Evolutionary conservation across 2,113 vertebrate genomes (phyloP).

Genomic region (Mixornis gularis): DNA sequence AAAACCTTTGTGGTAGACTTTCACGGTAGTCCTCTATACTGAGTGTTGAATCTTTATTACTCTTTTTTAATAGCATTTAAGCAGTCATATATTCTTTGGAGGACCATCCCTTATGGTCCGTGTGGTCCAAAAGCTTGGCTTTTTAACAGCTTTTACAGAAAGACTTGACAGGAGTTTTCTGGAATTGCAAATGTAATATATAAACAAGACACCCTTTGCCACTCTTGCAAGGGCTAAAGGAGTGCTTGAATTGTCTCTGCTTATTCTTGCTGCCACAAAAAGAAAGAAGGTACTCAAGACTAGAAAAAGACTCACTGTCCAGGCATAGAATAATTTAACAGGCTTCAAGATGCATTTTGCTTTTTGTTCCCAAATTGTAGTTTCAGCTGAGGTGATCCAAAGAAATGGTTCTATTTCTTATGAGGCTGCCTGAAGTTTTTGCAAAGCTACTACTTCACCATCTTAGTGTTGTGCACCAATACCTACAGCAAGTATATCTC

Average conservation of each 20-base stretch:
- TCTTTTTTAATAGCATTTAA: not conserved
- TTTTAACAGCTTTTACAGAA: not conserved
- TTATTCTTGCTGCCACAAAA: not conserved
- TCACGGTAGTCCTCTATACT: not conserved
- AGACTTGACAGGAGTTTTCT: not conserved
- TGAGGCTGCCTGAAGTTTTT: not conserved
- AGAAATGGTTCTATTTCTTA: not conserved
- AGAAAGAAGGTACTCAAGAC: not conserved
- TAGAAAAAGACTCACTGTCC: rapidly evolving
- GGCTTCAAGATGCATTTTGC: not conserved
- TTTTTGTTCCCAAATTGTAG: not conserved
- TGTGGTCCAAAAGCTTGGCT: rapidly evolving
- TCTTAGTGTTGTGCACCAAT: not conserved
- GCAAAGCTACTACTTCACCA: not conserved
- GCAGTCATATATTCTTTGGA: not conserved
- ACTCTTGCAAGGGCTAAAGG: not conserved
- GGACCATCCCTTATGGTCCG: not conserved
- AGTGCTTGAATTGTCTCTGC: not conserved
- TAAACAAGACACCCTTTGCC: not conserved
- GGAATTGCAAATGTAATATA: not conserved
- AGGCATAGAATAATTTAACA: not conserved
- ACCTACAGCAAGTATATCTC: not conserved
- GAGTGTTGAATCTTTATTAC: not conserved
- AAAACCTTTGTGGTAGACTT: not conserved
- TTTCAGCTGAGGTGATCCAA: not conserved